These are phyloP conservation scores for Cephus pulcher DNA, from an alignment of 2,888 invertebrate species.

Conservation along the genomic window DNA sequence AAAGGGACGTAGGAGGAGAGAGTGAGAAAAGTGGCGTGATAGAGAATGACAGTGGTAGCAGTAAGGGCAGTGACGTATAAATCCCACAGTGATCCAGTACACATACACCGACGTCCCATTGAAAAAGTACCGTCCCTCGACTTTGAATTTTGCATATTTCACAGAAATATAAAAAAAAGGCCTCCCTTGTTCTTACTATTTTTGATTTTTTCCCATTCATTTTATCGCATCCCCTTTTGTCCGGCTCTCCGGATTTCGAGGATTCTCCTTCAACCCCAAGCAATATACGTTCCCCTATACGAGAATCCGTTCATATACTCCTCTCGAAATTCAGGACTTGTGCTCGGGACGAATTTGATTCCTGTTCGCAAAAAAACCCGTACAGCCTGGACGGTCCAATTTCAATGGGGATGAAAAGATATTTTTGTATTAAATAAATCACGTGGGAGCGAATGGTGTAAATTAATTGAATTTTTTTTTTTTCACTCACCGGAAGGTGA, in stretches of 20 bases:
- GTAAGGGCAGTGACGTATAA: not conserved
- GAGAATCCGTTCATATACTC: not conserved
- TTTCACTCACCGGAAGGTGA: slow-evolving; percentile 83
- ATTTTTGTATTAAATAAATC: not conserved
- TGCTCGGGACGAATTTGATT: not conserved
- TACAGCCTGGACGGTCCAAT: not conserved
- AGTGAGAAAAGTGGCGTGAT: not conserved
- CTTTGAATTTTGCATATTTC: not conserved
- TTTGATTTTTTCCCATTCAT: not conserved
- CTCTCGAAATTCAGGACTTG: not conserved
- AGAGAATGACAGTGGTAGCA: not conserved
- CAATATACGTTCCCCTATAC: not conserved
- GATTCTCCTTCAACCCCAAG: too few species aligned
- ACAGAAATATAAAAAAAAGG: too few species aligned
- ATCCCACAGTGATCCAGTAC: not conserved
- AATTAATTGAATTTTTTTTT: not conserved
- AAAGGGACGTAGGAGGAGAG: not conserved
- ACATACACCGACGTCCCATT: not conserved
- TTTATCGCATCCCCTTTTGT: not conserved
- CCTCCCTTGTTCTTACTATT: not conserved
- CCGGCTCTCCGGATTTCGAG: too few species aligned
- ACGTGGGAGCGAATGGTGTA: not conserved
- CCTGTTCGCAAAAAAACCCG: not conserved
- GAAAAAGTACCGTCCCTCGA: not conserved
- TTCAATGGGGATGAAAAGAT: not conserved